Evolutionary conservation across 2,113 vertebrate species (phyloP).

Genomic region (Sorex fumeus): DNA sequence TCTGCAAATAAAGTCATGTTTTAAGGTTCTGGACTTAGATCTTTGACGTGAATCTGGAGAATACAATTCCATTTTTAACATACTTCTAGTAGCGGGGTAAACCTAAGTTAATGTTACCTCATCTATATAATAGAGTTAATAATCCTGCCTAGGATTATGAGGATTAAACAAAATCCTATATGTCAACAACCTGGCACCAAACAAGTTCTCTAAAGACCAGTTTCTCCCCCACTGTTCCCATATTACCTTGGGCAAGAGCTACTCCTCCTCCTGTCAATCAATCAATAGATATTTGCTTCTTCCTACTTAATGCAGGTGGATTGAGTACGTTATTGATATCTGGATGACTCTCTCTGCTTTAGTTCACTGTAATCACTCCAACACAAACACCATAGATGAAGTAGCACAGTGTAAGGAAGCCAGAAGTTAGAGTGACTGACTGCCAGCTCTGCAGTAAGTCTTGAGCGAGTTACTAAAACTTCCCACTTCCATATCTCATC

Average conservation of each 20-base stretch:
- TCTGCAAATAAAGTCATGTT: background rate
- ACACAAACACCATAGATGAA: background rate
- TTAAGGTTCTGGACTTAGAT: background rate
- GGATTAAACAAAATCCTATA: conserved; percentile 54
- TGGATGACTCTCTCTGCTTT: background rate
- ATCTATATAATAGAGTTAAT: conserved; percentile 50
- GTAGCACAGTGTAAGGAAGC: background rate
- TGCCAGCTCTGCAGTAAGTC: background rate
- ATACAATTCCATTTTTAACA: background rate
- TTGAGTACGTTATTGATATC: background rate
- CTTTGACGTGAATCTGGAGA: background rate
- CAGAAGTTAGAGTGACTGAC: too few relatives aligned
- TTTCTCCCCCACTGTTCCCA: background rate
- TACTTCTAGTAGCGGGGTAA: background rate
- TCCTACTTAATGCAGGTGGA: background rate
- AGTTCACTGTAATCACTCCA: background rate
- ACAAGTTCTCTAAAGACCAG: background rate
- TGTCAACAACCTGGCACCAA: conserved; percentile 23
- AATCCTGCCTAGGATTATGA: conserved; percentile 42
- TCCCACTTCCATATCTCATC: background rate
- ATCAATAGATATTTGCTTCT: background rate
- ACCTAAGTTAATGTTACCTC: conserved; percentile 16
- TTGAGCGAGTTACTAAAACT: background rate
- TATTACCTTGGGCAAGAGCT: background rate
- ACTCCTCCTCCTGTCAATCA: background rate